Percentiles rank a stretch among this genome's conserved stretches.
Evolutionary conservation across 2,797 vertebrate genomes (phyloP).

Genomic region (Arnoldichthys spilopterus): DNA sequence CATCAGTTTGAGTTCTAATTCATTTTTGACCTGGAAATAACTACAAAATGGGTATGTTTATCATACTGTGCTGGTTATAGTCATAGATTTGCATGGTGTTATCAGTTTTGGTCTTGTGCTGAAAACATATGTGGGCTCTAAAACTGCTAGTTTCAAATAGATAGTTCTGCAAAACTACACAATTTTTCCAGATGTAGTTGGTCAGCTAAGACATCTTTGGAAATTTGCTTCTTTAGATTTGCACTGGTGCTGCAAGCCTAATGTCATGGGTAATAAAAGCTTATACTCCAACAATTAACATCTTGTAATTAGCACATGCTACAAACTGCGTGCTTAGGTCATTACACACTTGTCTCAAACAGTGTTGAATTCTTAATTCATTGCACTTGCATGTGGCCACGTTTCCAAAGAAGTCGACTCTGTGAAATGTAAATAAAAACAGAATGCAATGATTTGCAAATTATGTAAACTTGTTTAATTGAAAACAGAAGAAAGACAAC

Average conservation of each 20-base stretch:
- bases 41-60: background rate
- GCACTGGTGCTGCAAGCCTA: background rate
- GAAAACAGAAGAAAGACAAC: too few relatives aligned
- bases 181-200: background rate
- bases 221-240: background rate
- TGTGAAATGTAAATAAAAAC: too few relatives aligned
- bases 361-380: background rate
- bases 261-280: background rate
- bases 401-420: too few relatives aligned
- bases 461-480: too few relatives aligned
- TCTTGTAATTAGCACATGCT: too few relatives aligned
- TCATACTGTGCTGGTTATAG: background rate
- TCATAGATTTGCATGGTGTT: background rate
- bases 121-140: background rate
- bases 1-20: background rate
- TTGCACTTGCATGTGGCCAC: too few relatives aligned
- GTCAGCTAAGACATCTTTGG: background rate
- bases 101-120: background rate
- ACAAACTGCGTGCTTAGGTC: too few relatives aligned
- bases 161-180: background rate
- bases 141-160: too few relatives aligned
- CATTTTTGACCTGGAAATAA: background rate
- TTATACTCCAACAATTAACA: background rate
- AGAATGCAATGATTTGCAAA: too few relatives aligned
- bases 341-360: background rate